Evolutionary conservation across 2,113 vertebrate genomes (phyloP).

Genomic region (Campylomormyrus numenius): DNA sequence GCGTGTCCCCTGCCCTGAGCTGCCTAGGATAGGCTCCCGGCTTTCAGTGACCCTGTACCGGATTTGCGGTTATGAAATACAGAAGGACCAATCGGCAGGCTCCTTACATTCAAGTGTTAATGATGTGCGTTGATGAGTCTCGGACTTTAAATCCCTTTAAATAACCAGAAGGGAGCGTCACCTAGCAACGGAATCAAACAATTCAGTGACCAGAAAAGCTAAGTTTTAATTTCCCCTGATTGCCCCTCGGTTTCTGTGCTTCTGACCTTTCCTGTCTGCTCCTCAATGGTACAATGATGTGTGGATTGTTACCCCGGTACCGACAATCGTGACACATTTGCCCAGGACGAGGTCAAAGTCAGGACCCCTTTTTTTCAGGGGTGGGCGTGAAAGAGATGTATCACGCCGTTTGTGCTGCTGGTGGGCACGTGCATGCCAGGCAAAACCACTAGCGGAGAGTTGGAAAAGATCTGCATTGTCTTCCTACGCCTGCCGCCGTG

Average conservation of each 20-base stretch:
- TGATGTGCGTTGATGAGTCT: background rate
- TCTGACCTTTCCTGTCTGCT: background rate
- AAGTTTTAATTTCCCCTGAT: background rate
- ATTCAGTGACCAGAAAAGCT: background rate
- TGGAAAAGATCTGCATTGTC: background rate
- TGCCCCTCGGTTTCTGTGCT: background rate
- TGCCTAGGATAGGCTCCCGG: background rate
- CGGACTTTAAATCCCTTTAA: background rate
- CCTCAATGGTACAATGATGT: background rate
- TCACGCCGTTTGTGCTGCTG: background rate
- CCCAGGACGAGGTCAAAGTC: background rate
- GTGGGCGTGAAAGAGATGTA: background rate
- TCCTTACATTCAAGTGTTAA: background rate
- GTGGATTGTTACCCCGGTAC: background rate
- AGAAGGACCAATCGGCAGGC: background rate
- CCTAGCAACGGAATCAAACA: background rate
- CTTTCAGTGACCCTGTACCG: background rate
- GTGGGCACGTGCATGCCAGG: background rate
- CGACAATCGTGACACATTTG: background rate
- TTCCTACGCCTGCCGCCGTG: background rate
- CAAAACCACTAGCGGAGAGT: background rate
- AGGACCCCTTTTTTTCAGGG: background rate
- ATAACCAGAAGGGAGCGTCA: background rate
- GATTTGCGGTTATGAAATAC: background rate
- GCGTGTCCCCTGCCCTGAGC: background rate